These are phyloP conservation scores for Margaritifera margaritifera DNA, from an alignment of 2,888 invertebrate species.

Conservation along the genomic window DNA sequence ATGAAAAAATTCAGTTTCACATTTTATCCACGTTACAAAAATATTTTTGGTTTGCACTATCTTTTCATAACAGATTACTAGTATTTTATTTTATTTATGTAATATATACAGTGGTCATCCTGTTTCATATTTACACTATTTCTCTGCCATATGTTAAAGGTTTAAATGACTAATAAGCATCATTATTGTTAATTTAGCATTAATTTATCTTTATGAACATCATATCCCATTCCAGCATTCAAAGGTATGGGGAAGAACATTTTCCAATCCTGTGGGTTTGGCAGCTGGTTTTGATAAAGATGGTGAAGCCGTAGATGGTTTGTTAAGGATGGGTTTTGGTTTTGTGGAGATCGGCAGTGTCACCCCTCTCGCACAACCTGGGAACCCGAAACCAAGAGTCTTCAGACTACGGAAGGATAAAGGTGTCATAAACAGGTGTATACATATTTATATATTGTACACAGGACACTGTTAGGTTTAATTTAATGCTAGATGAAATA, in stretches of 20 bases:
- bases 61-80: no score
- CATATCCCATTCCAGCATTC: constrained; percentile 77
- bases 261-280: constrained; percentile 94
- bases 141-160: no score
- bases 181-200: no score
- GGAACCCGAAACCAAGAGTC: constrained; percentile 93
- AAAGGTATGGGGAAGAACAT: constrained; percentile 81
- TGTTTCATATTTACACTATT: no score
- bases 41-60: no score
- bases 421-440: constrained; percentile 91
- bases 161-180: no score
- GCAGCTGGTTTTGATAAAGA: constrained; percentile 99
- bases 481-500: not conserved
- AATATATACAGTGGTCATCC: no score
- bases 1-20: no score
- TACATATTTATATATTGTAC: not conserved
- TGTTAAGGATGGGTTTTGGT: constrained; percentile 91
- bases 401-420: constrained; percentile 89
- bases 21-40: no score
- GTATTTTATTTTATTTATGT: no score
- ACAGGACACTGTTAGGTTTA: not conserved
- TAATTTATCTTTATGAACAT: not conserved
- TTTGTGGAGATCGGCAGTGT: constrained; percentile 97
- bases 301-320: constrained; percentile 89
- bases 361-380: constrained; percentile 93